Conservation (phyloP, 2,797 vertebrate species). For the Enteromius radiatus region DNA sequence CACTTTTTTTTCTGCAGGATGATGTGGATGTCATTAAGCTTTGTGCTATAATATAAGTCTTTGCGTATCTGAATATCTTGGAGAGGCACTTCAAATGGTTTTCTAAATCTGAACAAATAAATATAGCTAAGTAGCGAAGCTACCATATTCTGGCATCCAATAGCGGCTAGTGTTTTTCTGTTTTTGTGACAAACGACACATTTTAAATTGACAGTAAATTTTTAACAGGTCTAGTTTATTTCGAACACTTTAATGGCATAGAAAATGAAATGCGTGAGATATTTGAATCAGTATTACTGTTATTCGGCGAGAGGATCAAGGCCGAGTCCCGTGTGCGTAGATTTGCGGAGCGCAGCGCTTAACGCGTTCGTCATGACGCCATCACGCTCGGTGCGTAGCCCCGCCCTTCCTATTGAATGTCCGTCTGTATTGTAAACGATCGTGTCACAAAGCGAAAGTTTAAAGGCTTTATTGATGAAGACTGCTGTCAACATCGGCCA, state of each 20-base stretch:
- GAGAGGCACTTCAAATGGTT: not conserved
- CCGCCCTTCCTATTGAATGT: not conserved
- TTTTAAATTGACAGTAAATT: not conserved
- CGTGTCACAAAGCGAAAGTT: conserved; percentile 22
- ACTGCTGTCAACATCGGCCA: not conserved
- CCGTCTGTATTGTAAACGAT: conserved; percentile 42
- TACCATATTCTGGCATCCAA: not conserved
- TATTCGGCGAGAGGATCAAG: conserved; percentile 44
- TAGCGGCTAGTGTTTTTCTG: not conserved
- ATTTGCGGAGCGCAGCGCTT: conserved; percentile 1
- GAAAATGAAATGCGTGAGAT: conserved; percentile 1
- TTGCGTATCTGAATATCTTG: not conserved
- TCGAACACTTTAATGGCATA: not conserved
- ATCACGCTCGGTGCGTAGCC: conserved; percentile 39
- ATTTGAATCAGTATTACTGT: conserved; percentile 54
- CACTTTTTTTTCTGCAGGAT: not conserved
- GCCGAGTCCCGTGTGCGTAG: conserved; percentile 48
- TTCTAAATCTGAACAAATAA: conserved; percentile 5
- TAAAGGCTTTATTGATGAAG: not conserved
- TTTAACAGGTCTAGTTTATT: not conserved
- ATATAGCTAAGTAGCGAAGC: conserved; percentile 27
- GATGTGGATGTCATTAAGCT: not conserved
- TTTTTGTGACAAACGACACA: not conserved
- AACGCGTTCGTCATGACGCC: conserved; percentile 29
- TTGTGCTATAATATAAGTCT: not conserved